These are phyloP conservation scores for Indicator maculatus DNA, from an alignment of 2,113 vertebrate genomes.

Conservation along the genomic window DNA sequence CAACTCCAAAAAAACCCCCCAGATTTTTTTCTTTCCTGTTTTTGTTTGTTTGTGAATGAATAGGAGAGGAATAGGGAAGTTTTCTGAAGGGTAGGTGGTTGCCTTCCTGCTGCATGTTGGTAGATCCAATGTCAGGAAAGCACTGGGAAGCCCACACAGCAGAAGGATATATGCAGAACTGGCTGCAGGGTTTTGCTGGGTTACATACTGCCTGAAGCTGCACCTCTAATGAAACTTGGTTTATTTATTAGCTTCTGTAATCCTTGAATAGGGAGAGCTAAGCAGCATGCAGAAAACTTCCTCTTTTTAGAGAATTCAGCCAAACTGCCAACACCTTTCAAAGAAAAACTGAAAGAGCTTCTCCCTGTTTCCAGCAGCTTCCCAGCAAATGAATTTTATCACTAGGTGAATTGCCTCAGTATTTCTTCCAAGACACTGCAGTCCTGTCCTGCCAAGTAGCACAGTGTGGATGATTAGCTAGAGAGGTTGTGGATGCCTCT, in stretches of 20 bases:
- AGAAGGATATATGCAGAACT: background rate
- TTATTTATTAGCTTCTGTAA: background rate
- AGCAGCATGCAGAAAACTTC: background rate
- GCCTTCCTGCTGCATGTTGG: background rate
- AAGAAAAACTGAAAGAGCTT: background rate
- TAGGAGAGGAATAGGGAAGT: background rate
- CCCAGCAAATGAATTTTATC: background rate
- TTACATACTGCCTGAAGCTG: background rate
- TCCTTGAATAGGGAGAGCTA: background rate
- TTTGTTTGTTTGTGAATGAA: background rate
- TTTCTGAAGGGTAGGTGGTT: background rate
- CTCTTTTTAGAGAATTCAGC: background rate
- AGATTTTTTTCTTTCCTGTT: too few relatives aligned
- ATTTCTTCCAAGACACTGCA: background rate
- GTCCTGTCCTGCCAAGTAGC: background rate
- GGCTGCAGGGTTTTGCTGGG: background rate
- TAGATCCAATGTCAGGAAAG: rapidly evolving
- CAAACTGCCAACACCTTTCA: background rate
- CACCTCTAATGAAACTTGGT: background rate
- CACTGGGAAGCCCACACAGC: background rate
- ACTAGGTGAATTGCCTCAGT: background rate
- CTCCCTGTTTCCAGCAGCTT: background rate
- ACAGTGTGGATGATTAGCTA: background rate
- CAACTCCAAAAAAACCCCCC: background rate
- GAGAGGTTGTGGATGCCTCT: too few relatives aligned